These are phyloP conservation scores for Gracilinanus agilis DNA, from an alignment of 2,113 vertebrate species.

Conservation along the genomic window DNA sequence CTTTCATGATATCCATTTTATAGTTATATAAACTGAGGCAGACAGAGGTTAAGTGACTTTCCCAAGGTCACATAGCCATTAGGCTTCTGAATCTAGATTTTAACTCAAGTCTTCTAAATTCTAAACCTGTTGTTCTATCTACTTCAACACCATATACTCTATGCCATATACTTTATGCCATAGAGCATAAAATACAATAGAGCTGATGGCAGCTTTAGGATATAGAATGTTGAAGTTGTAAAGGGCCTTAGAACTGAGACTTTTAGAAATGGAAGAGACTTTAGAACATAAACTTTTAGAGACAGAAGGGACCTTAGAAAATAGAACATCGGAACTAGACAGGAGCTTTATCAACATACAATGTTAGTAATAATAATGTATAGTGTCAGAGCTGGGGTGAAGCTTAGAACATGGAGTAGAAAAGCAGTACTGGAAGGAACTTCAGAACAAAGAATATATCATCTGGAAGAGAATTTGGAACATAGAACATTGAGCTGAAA, in stretches of 20 bases:
- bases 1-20: neutral
- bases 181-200: neutral
- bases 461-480: neutral
- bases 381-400: neutral
- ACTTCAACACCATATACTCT: neutral
- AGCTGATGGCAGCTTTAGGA: neutral
- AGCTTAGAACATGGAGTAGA: neutral
- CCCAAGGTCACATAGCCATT: neutral
- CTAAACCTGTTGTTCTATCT: neutral
- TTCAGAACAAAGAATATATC: neutral
- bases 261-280: too few species aligned
- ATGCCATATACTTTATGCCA: too few species aligned
- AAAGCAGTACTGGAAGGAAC: neutral
- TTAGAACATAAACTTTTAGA: too few species aligned
- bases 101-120: neutral
- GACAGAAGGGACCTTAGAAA: too few species aligned
- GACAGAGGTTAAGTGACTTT: neutral
- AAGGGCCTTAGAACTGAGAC: too few species aligned
- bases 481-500: neutral
- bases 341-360: too few species aligned
- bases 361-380: too few species aligned
- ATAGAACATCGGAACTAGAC: too few species aligned
- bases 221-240: too few species aligned
- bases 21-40: neutral
- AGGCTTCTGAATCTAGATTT: neutral